Conservation (phyloP, 2,113 vertebrate species). For the Rana temporaria region DNA sequence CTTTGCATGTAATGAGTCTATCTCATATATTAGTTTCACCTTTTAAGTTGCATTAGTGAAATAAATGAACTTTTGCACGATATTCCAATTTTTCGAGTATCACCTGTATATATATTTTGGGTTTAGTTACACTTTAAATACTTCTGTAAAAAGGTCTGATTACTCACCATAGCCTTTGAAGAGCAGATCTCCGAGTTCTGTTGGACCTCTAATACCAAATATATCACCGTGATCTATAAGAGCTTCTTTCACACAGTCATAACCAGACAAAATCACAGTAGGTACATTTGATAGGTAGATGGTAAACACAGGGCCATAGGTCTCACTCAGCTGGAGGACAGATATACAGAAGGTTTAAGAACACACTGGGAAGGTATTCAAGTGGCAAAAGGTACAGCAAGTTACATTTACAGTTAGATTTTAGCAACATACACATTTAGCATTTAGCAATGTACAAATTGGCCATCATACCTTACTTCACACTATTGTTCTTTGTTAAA, state of each 20-base stretch:
- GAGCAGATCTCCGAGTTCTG: neutral
- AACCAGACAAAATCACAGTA: constrained; percentile 60
- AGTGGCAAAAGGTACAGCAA: neutral
- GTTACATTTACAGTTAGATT: neutral
- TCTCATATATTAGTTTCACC: too few species aligned
- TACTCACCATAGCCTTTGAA: constrained; percentile 61
- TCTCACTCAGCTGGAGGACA: constrained; percentile 58
- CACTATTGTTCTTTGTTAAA: too few species aligned
- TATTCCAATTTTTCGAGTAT: too few species aligned
- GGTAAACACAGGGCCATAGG: constrained; percentile 65
- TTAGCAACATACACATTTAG: neutral
- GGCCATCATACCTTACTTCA: too few species aligned
- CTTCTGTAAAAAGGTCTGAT: neutral
- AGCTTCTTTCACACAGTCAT: constrained; percentile 62
- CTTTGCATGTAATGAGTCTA: too few species aligned
- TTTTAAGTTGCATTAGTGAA: too few species aligned
- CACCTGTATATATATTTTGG: too few species aligned
- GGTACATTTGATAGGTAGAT: constrained; percentile 61
- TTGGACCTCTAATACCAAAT: constrained; percentile 55
- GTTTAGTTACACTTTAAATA: too few species aligned
- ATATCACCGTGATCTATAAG: constrained; percentile 61
- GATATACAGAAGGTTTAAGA: neutral
- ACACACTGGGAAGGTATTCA: neutral
- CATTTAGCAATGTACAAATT: too few species aligned
- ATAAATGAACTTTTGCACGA: too few species aligned